These are phyloP conservation scores for Cotesia vestalis DNA, from an alignment of 1,140 invertebrate species.

Conservation along the genomic window DNA sequence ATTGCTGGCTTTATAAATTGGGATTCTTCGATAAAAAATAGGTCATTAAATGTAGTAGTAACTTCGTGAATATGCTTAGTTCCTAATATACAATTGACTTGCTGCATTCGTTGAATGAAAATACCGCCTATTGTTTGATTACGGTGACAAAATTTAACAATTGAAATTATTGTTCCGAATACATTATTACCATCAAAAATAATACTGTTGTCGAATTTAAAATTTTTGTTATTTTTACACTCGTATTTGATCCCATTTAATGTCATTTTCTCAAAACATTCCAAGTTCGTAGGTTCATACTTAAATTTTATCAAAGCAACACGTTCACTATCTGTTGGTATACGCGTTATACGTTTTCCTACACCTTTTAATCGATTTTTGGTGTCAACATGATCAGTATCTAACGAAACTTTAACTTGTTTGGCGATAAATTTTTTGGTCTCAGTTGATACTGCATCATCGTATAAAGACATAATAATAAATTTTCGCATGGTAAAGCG, in stretches of 20 bases:
- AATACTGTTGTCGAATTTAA: background rate
- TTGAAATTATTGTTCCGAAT: slow-evolving; percentile 16
- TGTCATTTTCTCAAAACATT: no score
- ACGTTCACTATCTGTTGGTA: slow-evolving; percentile 2
- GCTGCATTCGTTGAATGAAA: background rate
- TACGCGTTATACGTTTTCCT: background rate
- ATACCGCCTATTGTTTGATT: slow-evolving; percentile 5
- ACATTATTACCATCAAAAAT: background rate
- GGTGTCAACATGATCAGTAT: background rate
- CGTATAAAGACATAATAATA: slow-evolving; percentile 10
- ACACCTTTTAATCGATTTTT: background rate
- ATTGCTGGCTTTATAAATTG: slow-evolving; percentile 10
- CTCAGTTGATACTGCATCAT: background rate
- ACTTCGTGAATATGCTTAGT: slow-evolving; percentile 4
- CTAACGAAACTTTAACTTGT: background rate
- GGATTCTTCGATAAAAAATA: slow-evolving; percentile 4
- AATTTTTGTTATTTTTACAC: background rate
- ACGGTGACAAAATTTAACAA: slow-evolving; percentile 16
- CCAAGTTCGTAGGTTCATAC: no score
- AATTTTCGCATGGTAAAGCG: slow-evolving; percentile 34
- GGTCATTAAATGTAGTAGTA: background rate
- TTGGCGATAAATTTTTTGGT: slow-evolving; percentile 3
- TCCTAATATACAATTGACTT: background rate
- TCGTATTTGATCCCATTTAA: no score
- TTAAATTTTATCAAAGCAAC: background rate